These are phyloP conservation scores for Pseudorhombus dupliciocellatus DNA, from an alignment of 2,113 vertebrate genomes.

Conservation along the genomic window DNA sequence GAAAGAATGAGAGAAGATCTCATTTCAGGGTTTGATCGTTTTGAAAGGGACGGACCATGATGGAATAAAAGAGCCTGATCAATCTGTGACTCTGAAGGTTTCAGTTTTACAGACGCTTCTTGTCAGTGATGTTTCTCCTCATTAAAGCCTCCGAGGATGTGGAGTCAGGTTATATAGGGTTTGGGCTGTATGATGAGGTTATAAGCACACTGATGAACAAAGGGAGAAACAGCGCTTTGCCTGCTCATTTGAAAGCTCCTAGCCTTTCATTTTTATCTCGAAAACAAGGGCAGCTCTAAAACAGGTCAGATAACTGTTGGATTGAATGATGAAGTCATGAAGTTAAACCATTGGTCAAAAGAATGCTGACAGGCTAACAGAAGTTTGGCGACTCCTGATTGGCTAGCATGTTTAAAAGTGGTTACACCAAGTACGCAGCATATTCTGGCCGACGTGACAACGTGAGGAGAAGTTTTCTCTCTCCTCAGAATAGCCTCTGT, in stretches of 20 bases:
- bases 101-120: slow-evolving; percentile 1
- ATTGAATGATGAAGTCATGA: background rate
- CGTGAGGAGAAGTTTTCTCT: no score
- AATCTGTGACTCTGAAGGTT: slow-evolving; percentile 8
- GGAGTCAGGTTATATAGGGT: background rate
- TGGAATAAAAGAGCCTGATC: slow-evolving; percentile 40
- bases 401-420: no score
- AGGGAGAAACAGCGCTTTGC: background rate
- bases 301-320: no score
- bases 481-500: no score
- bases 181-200: background rate
- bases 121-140: slow-evolving; percentile 4
- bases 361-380: background rate
- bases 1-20: background rate
- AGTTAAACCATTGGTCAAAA: background rate
- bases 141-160: slow-evolving; percentile 15
- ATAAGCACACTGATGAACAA: background rate
- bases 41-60: slow-evolving; percentile 13
- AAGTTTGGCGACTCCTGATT: background rate
- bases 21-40: background rate
- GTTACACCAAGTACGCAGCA: no score
- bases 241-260: background rate
- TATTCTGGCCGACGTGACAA: no score
- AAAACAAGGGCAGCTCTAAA: no score
- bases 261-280: background rate